These are phyloP conservation scores for Linurgus olivaceus DNA, from an alignment of 2,797 vertebrate genomes.

Conservation along the genomic window DNA sequence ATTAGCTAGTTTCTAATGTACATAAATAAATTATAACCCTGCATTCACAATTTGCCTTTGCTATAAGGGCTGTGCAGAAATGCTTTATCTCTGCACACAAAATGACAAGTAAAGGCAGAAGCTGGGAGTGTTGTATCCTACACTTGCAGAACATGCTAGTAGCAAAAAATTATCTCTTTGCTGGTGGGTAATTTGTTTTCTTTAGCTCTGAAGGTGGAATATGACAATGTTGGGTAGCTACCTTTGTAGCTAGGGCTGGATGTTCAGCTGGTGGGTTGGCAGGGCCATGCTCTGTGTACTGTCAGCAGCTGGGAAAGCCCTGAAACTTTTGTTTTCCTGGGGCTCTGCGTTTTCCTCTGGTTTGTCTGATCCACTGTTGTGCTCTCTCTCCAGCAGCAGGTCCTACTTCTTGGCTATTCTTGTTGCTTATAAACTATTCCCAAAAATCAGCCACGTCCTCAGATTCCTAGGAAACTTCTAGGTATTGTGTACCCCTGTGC, in stretches of 20 bases:
- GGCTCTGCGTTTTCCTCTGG: not conserved
- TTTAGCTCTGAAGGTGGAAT: not conserved
- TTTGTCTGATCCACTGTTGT: not conserved
- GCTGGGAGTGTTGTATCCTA: not conserved
- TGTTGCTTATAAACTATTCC: not conserved
- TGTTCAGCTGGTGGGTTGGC: not conserved
- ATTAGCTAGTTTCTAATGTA: slow-evolving; percentile 37
- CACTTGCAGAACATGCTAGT: not conserved
- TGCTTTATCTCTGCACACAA: slow-evolving; percentile 2
- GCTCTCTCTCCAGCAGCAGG: not conserved
- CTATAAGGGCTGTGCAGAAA: not conserved
- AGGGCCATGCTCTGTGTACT: not conserved
- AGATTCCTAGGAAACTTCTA: not conserved
- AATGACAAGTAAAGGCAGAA: not conserved
- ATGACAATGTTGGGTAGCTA: not conserved
- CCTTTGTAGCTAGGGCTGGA: not conserved
- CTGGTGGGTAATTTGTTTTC: not conserved
- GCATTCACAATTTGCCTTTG: not conserved
- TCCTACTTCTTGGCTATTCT: slow-evolving; percentile 13
- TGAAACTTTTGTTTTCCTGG: not conserved
- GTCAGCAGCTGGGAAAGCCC: not conserved
- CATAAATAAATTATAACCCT: slow-evolving; percentile 33
- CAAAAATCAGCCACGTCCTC: not conserved
- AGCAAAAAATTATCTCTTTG: not conserved
- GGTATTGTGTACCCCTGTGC: not conserved